Evolutionary conservation across 1,140 invertebrate species (phyloP).

Genomic region (Drosophila saltans): DNA sequence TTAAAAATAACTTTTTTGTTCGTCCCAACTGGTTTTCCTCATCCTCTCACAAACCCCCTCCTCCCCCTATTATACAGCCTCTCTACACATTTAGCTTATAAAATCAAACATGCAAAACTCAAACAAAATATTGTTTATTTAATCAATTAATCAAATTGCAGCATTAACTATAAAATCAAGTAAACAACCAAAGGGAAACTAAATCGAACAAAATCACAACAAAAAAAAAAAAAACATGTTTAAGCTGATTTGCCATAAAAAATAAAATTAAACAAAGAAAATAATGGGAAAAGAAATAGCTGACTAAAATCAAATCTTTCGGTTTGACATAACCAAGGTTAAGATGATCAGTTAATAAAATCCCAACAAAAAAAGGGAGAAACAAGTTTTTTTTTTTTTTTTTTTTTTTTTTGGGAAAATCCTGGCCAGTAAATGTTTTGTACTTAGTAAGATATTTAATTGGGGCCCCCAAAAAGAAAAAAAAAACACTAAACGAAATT

Average conservation of each 20-base stretch:
- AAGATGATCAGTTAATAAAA: not conserved
- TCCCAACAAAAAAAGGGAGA: slow-evolving; percentile 1
- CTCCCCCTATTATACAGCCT: too few species aligned
- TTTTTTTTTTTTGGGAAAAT: slow-evolving; percentile 8
- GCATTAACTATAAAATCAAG: slow-evolving; percentile 19
- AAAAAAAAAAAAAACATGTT: not conserved
- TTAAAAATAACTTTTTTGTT: slow-evolving; percentile 5
- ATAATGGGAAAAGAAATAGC: slow-evolving; percentile 9
- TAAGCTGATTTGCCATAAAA: slow-evolving; percentile 41
- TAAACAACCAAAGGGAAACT: slow-evolving; percentile 17
- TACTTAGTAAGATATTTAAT: slow-evolving; percentile 7
- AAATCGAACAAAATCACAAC: slow-evolving; percentile 3
- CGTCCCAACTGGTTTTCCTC: not conserved
- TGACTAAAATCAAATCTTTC: not conserved
- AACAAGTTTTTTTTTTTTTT: too few species aligned
- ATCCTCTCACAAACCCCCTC: too few species aligned
- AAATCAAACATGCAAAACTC: slow-evolving; percentile 22
- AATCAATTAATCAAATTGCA: slow-evolving; percentile 47
- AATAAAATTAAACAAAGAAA: slow-evolving; percentile 16
- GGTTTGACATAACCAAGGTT: not conserved
- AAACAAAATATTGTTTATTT: slow-evolving; percentile 23
- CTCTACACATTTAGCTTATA: not conserved
- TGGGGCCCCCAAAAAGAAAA: not conserved
- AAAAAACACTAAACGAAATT: not conserved
- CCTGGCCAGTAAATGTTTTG: not conserved